phyloP scores from a whole-genome alignment of 2,888 invertebrate species.

The Phaedon cochleariae region DNA sequence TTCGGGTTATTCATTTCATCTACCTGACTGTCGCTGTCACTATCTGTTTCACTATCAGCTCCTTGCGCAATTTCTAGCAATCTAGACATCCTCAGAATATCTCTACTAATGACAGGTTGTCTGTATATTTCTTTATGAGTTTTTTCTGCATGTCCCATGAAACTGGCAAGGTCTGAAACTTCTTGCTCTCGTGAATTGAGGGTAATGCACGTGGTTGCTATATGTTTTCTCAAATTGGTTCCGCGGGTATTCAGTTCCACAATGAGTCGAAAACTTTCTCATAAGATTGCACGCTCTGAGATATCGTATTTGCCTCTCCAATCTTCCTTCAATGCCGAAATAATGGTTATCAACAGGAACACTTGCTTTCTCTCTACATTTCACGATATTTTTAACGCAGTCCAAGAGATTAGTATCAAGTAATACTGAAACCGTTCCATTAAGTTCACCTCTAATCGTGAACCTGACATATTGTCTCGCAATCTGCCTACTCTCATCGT shows the following conservation, averaged over 20 bases:
- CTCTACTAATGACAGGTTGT: no score
- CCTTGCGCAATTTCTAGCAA: no score
- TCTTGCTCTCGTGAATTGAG: background rate
- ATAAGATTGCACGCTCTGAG: background rate
- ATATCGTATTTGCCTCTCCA: background rate
- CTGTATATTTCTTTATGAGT: no score
- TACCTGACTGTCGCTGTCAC: no score
- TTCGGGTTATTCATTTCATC: no score
- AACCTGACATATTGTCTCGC: conserved; percentile 21
- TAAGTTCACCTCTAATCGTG: conserved; percentile 16
- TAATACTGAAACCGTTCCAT: conserved; percentile 20
- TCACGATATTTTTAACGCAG: conserved; percentile 18
- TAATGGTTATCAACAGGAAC: background rate
- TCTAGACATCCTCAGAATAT: no score
- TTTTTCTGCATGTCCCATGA: background rate
- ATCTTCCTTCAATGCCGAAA: background rate
- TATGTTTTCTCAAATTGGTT: background rate
- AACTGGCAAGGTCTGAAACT: background rate
- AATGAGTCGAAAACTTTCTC: background rate
- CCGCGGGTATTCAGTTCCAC: background rate
- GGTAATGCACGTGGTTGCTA: background rate
- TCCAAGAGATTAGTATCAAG: conserved; percentile 18
- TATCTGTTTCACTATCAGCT: no score
- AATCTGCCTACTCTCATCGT: background rate
- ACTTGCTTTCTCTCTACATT: background rate